phyloP scores from a whole-genome alignment of 2,113 vertebrate genomes.

The Cygnus atratus region DNA sequence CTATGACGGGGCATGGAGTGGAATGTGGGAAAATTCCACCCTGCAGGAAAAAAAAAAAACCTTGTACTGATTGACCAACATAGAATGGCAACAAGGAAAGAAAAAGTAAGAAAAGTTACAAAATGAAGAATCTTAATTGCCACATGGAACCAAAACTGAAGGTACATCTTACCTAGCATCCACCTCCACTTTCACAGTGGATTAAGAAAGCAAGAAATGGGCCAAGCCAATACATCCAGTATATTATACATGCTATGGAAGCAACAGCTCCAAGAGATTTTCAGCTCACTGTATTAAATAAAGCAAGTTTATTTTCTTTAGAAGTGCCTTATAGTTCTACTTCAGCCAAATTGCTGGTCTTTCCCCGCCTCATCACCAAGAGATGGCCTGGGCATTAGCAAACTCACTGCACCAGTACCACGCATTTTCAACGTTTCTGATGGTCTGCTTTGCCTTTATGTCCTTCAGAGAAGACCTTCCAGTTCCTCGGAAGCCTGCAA shows the following conservation, averaged over 20 bases:
- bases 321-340: not conserved
- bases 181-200: not conserved
- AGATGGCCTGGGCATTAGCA: not conserved
- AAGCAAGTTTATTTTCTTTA: not conserved
- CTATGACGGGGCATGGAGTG: rapidly evolving
- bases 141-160: not conserved
- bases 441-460: not conserved
- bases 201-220: not conserved
- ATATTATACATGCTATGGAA: rapidly evolving
- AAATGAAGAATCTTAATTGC: not conserved
- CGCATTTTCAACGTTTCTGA: not conserved
- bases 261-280: not conserved
- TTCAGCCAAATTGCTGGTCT: not conserved
- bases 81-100: not conserved
- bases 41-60: not conserved
- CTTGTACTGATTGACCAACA: not conserved
- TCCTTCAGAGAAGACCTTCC: not conserved
- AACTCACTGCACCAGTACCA: not conserved
- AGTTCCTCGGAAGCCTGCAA: not conserved
- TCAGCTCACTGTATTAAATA: not conserved
- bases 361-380: not conserved
- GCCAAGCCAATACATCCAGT: not conserved
- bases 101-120: not conserved
- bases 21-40: rapidly evolving
- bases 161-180: not conserved